phyloP scores from a whole-genome alignment of 2,113 vertebrate species.

The Bothrops jararaca region DNA sequence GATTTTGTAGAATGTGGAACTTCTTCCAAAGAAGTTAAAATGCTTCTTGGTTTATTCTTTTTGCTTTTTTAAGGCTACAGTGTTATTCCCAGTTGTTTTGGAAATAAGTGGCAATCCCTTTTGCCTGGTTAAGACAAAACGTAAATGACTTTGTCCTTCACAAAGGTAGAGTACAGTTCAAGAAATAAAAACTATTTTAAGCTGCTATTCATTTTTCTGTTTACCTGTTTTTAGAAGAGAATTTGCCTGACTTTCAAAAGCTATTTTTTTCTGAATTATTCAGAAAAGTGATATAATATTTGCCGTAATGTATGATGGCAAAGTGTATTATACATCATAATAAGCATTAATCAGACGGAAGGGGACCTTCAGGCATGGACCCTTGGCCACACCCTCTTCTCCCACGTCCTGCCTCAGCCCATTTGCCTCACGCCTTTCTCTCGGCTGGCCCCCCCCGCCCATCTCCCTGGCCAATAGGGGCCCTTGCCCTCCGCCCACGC shows the following conservation, averaged over 20 bases:
- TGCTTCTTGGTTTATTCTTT: neutral
- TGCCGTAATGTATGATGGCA: neutral
- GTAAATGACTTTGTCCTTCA: neutral
- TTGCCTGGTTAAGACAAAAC: neutral
- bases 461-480: too few species aligned
- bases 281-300: neutral
- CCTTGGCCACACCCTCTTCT: too few species aligned
- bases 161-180: neutral
- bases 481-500: too few species aligned
- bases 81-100: neutral
- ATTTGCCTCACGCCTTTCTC: too few species aligned
- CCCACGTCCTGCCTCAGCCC: too few species aligned
- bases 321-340: neutral
- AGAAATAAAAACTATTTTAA: neutral
- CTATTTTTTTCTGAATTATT: neutral
- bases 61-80: neutral
- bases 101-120: neutral
- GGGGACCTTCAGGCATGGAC: too few species aligned
- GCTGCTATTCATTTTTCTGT: neutral
- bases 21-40: neutral
- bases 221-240: conserved; percentile 2
- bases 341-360: too few species aligned
- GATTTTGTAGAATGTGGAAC: neutral
- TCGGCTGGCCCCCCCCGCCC: too few species aligned
- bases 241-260: conserved; percentile 4